Evolutionary conservation across 2,888 invertebrate genomes (phyloP).

Genomic region (Cantharis rustica): DNA sequence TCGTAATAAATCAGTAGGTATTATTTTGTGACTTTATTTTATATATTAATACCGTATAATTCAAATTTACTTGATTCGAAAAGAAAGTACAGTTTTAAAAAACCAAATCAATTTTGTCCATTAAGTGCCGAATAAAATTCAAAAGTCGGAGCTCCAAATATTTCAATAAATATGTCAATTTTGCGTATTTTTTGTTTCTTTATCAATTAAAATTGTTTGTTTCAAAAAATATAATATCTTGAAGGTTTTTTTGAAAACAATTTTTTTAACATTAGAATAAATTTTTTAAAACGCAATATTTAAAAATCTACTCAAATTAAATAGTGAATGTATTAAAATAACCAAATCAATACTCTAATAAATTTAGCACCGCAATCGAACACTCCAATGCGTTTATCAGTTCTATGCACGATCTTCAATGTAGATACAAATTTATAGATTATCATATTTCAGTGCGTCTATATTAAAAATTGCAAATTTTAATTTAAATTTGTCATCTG

Average conservation of each 20-base stretch:
- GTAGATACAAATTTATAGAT: not conserved
- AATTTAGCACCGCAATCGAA: not conserved
- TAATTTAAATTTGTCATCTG: not conserved
- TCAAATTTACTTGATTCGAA: not conserved
- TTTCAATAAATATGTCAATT: not conserved
- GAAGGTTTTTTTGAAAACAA: not conserved
- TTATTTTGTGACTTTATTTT: not conserved
- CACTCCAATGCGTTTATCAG: not conserved
- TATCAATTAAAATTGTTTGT: not conserved
- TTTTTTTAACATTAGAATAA: too few relatives aligned
- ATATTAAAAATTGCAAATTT: not conserved
- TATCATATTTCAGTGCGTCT: not conserved
- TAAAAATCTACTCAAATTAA: not conserved
- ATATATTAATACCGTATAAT: too few relatives aligned
- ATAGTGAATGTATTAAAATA: not conserved
- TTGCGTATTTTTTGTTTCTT: not conserved
- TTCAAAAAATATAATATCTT: not conserved
- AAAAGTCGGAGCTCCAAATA: not conserved
- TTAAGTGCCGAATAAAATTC: not conserved
- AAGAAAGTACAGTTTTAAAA: not conserved
- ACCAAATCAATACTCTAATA: not conserved
- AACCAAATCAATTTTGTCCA: not conserved
- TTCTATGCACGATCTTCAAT: not conserved
- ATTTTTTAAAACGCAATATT: not conserved
- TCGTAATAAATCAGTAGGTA: not conserved